Evolutionary conservation across 2,113 vertebrate species (phyloP), one percentile per base, ranked within the genome.

Genomic region (Perca schrenkii): DNA sequence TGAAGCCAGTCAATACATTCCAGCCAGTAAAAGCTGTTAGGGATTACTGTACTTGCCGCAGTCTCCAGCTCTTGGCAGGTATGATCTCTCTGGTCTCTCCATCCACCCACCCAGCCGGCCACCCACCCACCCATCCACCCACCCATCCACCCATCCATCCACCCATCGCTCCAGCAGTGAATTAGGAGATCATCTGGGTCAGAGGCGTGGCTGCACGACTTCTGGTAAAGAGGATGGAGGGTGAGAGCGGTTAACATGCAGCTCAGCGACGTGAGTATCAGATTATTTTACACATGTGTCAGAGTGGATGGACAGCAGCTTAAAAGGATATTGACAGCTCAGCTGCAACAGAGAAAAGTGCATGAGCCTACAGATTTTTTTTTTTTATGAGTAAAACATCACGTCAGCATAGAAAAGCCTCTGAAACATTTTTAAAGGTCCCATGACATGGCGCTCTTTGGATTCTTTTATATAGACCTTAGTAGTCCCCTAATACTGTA

Each of bases 271-370:
- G 58, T 56, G 64, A 14, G 69, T 65, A 78, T 84, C 91, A 86
- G 92, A 91, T 91, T 90, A 88, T 90, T 86, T 88, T 64, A 80
- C 80, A 66, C 75, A 86, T 69, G 90, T 85, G 91, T 88, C 71
- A 36, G 58, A 66, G 75, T 22, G 80, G 75, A 77, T 17, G 56
- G 68, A 79, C n/a, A 4, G 73, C 74, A 76, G 90, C 92, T 91
- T 92, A 93, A 50, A 64, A 74, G 66, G 77, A 91, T 84, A 61
- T 50, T 8, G 15, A 84, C 80, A 79, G 91, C 74, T 89, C 74
- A 79, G 69, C 78, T 16, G 74, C 56, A 4, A 36, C 46, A 50
- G 71, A n/a, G 25, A 54, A 34, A 34, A 52, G 68, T 2, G 46
- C 72, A 57, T 34, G 16, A 69, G 68, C 43, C 28, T 13, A 7